phyloP scores from a whole-genome alignment of 2,113 vertebrate genomes.

The Zosterops lateralis region DNA sequence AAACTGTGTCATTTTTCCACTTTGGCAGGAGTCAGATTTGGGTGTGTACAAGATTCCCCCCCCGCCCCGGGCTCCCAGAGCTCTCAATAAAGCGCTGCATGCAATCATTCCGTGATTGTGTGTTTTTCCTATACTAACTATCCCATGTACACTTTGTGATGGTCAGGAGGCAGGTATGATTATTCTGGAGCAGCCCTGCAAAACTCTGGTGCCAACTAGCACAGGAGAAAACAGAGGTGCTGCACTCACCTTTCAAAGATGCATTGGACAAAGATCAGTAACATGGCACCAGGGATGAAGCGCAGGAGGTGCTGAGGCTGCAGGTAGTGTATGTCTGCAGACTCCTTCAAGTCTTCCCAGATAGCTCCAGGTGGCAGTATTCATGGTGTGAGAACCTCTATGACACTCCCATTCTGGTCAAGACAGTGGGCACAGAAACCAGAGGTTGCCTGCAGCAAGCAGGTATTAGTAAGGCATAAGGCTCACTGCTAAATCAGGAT shows the following conservation, averaged over 20 bases:
- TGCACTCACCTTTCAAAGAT: slow-evolving; percentile 75
- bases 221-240: not conserved
- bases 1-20: no score
- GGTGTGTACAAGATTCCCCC: no score
- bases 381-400: slow-evolving; percentile 75
- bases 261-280: slow-evolving; percentile 61
- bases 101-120: no score
- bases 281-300: slow-evolving; percentile 71
- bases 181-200: not conserved
- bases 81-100: no score
- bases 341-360: slow-evolving; percentile 73
- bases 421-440: not conserved
- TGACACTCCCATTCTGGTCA: not conserved
- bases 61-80: no score
- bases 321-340: slow-evolving; percentile 37
- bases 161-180: not conserved
- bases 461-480: not conserved
- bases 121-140: not conserved
- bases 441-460: not conserved
- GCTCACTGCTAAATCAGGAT: not conserved
- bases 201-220: not conserved
- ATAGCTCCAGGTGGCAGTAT: slow-evolving; percentile 71
- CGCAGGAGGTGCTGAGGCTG: slow-evolving; percentile 76
- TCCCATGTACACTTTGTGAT: not conserved
- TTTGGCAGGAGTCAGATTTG: no score